Evolutionary conservation across 1,140 invertebrate species (phyloP), one percentile per base, ranked within the genome.

Genomic region (Drosophila auraria): DNA sequence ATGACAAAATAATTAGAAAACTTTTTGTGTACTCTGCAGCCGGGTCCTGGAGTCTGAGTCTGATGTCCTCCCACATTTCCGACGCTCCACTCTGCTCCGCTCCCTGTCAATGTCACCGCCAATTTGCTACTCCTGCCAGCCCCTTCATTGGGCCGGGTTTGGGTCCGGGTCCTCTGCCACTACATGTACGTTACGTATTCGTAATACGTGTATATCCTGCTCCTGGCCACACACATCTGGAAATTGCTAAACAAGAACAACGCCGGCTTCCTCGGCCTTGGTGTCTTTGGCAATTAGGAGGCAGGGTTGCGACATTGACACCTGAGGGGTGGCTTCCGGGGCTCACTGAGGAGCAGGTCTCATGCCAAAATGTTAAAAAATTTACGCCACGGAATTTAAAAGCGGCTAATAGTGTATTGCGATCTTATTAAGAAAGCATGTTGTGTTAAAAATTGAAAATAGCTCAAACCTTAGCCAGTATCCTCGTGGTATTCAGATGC

Each of bases 1-100:
- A 90, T 90, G 86, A 90, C 86, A 90, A 90, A 90, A 90, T 90
- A 90, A 90, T 90, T 90, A 90, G 86, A 90, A 90, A 90, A 90
- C 86, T 90, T 90, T 89, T 90, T 90, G 87, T 90, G 86, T 90
- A 90, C 87, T 90, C 90, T 90, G 86, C 89, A 65, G 82, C 75
- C 74, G 71, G 65, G 73, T 53, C 58, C 45, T 36, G 58, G 45
- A 47, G 60, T 73, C 66, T 79, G 70, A 61, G 54, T 45, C 27
- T 25, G 40, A 40, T 51, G 38, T 78, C 56, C 45, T 38, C 60
- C 72, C 58, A 50, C 63, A 63, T 49, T 40, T 36, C 44, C 68
- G 40, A 3, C 33, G 36, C 20, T 33, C 49, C 30, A 27, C 68
- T 60, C 60, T 36, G 38, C 58, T 54, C 74, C 65, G 33, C 14